Conservation (phyloP, 2,113 vertebrate species). For the Platichthys stellatus region DNA sequence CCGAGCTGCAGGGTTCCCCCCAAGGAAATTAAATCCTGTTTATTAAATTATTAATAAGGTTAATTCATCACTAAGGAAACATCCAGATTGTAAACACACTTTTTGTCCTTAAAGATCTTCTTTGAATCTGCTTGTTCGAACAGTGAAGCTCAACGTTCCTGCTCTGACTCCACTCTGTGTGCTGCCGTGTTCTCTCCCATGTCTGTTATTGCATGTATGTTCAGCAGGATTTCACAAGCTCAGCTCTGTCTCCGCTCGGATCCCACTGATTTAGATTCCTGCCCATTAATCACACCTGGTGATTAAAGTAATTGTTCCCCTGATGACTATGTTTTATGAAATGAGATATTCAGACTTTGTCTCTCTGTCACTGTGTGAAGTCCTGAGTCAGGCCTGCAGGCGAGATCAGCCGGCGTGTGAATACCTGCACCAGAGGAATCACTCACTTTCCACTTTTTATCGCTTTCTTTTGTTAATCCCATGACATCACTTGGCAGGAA, state of each 20-base stretch:
- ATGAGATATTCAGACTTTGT: conserved; percentile 10
- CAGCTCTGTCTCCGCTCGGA: background rate
- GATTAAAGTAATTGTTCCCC: conserved; percentile 30
- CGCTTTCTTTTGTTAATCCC: background rate
- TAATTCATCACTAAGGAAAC: background rate
- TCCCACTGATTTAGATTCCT: conserved; percentile 25
- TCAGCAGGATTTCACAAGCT: background rate
- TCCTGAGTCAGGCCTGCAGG: conserved; percentile 42
- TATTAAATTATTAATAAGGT: background rate
- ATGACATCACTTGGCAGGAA: background rate
- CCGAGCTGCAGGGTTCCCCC: no score
- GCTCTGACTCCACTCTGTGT: background rate
- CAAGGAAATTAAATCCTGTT: background rate
- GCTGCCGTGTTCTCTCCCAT: background rate
- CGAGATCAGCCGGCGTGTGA: conserved; percentile 31
- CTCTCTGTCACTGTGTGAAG: conserved; percentile 10
- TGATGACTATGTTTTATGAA: conserved; percentile 27
- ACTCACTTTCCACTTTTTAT: background rate
- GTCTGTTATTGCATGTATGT: background rate
- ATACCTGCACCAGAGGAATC: conserved; percentile 27
- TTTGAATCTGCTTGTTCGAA: background rate
- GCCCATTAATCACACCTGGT: conserved; percentile 40
- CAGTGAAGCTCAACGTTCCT: no score
- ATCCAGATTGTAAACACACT: background rate
- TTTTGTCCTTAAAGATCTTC: no score